Conservation (phyloP, 2,888 invertebrate genomes). For the Temnothorax rugatulus region DNA sequence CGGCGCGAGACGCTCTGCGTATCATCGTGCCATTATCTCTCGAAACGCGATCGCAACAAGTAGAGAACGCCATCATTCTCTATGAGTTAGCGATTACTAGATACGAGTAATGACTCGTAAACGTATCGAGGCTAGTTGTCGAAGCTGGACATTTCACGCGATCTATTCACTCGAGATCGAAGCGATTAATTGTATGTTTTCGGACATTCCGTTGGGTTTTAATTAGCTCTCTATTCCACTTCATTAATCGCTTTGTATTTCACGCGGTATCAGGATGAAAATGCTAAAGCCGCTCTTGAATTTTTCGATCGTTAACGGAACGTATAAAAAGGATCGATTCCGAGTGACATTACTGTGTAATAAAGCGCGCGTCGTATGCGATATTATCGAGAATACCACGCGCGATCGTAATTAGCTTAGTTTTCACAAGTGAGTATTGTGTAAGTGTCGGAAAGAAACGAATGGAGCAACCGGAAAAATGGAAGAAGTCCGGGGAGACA, state of each 20-base stretch:
- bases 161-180: neutral
- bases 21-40: neutral
- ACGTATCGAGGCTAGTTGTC: neutral
- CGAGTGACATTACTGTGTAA: neutral
- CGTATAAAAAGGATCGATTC: neutral
- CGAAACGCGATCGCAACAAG: neutral
- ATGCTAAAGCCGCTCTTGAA: neutral
- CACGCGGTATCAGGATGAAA: neutral
- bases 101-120: neutral
- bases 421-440: neutral
- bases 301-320: neutral
- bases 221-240: neutral
- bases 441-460: neutral
- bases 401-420: neutral
- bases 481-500: no score
- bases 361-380: neutral
- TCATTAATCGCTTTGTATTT: neutral
- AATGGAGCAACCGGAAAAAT: neutral
- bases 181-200: neutral
- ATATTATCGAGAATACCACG: neutral
- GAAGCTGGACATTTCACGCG: neutral
- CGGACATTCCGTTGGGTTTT: neutral
- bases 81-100: neutral
- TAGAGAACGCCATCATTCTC: slow-evolving; percentile 10
- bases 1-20: neutral